Evolutionary conservation across 2,797 vertebrate species (phyloP), one percentile per base, ranked within the genome.

Genomic region (Gephyroberyx darwinii): DNA sequence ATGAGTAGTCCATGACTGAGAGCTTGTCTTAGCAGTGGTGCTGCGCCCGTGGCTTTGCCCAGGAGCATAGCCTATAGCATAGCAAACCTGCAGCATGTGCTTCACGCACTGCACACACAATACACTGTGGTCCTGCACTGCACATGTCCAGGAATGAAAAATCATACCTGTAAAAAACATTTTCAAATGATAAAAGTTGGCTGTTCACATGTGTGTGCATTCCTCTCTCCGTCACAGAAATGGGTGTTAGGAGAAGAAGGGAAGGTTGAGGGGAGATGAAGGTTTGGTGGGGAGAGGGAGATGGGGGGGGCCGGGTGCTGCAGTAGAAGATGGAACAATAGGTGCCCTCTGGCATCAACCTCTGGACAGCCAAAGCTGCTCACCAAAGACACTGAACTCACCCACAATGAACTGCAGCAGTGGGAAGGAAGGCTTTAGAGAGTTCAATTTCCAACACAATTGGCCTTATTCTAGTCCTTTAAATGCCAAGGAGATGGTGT

Each of bases 391-490:
- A 92, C 90, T 88, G 86, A 90, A 83, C 86, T 89, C 90, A 84
- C 89, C 93, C 92, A 93, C 92, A 93, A 92, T 93, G 92, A 90
- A 87, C 88, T 39, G 79, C 91, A 91, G 91, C 91, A 84, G 86
- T 54, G 83, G 92, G 89, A 92, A 85, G 84, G 89, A 85, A 92
- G 89, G 92, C 92, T 93, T 93, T 90, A 85, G 90, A 93, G 90
- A 93, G 93, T 93, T 95, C 93, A 93, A 94, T 93, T 94, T 94
- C 92, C 92, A 93, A 91, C 92, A 94, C 93, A 94, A 94, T 94
- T 92, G 89, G 88, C 91, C 80, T 90, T 90, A 93, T 93, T 93
- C 92, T 92, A 88, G 88, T 89, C 85, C 88, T 88, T 91, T 92
- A 93, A 94, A 94, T 93, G 92, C 92, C 93, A 92, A 86, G 84